Base-by-base conservation (phyloP, 2,113 vertebrate genomes). In the Nibea coibor region DNA sequence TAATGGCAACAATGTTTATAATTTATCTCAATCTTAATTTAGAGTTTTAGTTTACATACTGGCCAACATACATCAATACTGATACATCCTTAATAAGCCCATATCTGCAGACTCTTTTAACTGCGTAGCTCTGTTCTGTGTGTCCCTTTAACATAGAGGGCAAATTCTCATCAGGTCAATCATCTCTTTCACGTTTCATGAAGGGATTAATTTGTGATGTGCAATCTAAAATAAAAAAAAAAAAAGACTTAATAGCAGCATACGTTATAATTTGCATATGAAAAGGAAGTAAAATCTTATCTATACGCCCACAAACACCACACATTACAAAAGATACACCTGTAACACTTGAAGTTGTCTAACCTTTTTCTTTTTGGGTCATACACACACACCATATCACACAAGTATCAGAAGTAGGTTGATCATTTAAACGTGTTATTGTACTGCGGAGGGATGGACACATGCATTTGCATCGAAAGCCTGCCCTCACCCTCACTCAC, bases 381-480 rank as follows among this genome's bases (percentile, higher is more conserved):
- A 15, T 5, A 45, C 11, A 45, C 9, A 45, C 12, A 12, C 43
- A 45, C 43, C 31, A 45, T 45, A 35, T 43, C 43, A 59, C 15
- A 31, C 12, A 35, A 31, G 4, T 9, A 58, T 47, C 10, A 50
- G 19, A 17, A 50, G 48, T 19, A 10, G 6, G 16, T 5, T 10
- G 8, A 17, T 16, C 4, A 48, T 48, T 16, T 17, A 5, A 48
- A 48, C 14, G 5, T 15, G 14, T 45, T 45, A 45, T 45, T 12
- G 11, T 45, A 14, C 43, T 12, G 43, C 4, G 3, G 10, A 45
- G 11, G 12, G 12, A 45, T 2, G 17, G 17, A 47, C 50, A 35
- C 4, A 19, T 5, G 26, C 12, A 74, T 74, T 48, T 70, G 67
- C 58, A 82, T 65, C 31, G 10, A 65, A 28, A 72, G 73, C 43